Base-by-base conservation (phyloP, 2,113 vertebrate species). In the Scartelaos histophorus region DNA sequence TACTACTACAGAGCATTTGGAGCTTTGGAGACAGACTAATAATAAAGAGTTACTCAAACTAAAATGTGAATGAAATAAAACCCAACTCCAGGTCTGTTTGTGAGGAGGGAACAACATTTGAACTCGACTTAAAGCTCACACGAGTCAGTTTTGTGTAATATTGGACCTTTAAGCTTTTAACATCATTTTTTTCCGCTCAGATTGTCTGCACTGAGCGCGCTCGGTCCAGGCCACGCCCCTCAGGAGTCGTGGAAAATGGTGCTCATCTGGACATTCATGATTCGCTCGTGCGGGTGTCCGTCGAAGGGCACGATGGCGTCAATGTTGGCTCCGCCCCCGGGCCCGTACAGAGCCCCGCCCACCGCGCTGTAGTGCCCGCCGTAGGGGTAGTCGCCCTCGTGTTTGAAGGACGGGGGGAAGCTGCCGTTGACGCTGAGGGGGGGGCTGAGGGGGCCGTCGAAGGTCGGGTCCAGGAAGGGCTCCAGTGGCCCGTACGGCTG, bases 371-470 rank as follows among this genome's bases (percentile, higher is more conserved):
- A 98, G 93, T 97, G 97, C 93, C 96, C 94, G 88, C 95, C 93
- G 87, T 98, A 99, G 89, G 96, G 93, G 83, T 96, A 97, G 57
- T 98, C 97, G 87, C 92, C 91, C 82, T 99, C 98, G 45, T 98
- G 97, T 86, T 98, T 98, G 94, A 96, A 99, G 83, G 97, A 96
- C 53, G 97, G 95, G 90, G 97, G 94, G 94, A 99, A 99, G 94
- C 97, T 99, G 75, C 98, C 98, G 46, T 97, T 98, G 89, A 99
- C 94, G 93, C 98, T 99, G 75, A 99, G 93, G 1, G 98, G 98
- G 0, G 98, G 98, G 83, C 97, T 99, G 74, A 99, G 95, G 0
- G 98, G 98, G 24, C 89, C 96, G 85, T 99, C 97, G 57, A 98
- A 99, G 13, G 95, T 92, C 1, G 96, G 96, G 75, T 99, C 97